phyloP scores from a whole-genome alignment of 2,113 vertebrate genomes.

The Mola mola region DNA sequence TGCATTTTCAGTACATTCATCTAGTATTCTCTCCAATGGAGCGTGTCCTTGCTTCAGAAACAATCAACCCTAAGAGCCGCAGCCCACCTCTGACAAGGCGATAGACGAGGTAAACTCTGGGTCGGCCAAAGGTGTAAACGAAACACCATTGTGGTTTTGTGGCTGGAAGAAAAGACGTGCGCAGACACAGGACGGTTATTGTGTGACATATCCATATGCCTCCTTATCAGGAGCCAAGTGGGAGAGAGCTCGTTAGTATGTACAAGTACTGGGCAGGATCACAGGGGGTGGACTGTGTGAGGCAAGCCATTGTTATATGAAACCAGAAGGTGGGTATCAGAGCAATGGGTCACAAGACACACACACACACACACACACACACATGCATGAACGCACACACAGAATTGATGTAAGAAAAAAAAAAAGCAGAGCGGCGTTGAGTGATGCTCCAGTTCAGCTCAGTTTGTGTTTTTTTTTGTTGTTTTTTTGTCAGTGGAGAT shows the following conservation, averaged over 20 bases:
- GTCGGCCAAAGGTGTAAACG: conserved; percentile 30
- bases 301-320: conserved; percentile 75
- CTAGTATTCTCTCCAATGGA: conserved; percentile 1
- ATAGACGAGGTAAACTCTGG: conserved; percentile 22
- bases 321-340: conserved; percentile 76
- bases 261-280: conserved; percentile 50
- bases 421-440: conserved; percentile 56
- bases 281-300: conserved; percentile 70
- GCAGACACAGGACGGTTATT: conserved; percentile 58
- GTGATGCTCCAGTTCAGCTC: conserved; percentile 66
- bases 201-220: conserved; percentile 55
- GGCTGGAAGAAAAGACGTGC: conserved; percentile 11
- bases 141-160: too few relatives aligned
- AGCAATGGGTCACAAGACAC: conserved; percentile 69
- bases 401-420: conserved; percentile 47
- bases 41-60: conserved; percentile 20
- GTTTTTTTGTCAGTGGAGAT: conserved; percentile 54
- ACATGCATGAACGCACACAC: conserved; percentile 22
- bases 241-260: conserved; percentile 71
- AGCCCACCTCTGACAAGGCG: conserved; percentile 44
- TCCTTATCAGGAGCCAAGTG: conserved; percentile 47
- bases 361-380: conserved; percentile 11
- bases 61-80: neutral
- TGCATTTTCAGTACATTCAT: neutral
- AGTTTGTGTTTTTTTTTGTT: conserved; percentile 56